Evolutionary conservation across 2,888 invertebrate species (phyloP), one percentile per base, ranked within the genome.

Genomic region (Exephanes ischioxanthus): DNA sequence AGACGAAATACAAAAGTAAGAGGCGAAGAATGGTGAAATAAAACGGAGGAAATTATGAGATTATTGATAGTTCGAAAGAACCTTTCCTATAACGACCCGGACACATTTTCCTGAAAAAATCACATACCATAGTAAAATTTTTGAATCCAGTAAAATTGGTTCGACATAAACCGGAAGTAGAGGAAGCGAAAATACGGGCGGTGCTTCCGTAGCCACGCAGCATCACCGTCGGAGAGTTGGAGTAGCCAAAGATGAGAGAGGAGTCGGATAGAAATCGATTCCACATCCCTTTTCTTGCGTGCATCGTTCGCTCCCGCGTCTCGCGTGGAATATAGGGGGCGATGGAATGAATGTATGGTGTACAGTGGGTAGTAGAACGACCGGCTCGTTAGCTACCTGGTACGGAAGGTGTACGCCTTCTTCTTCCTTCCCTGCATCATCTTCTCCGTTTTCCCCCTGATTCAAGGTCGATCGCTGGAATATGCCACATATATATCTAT

Each of bases 311-410:
- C 51, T 71, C 33, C 45, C 19, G 61, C 19, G 26, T 30, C 30
- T 14, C 16, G 14, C 41, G 51, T 66, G 14, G 66, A 51, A 53
- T 76, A 76, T 37, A 66, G 63, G 33, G 33, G 63, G 63, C 33
- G 22, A 45, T 41, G 66, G 66, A 82, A 72, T 82, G 66, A 48
- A 58, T 33, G 71, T 26, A 77, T 71, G 53, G 66, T 45, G 66
- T 41, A 37, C 41, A 58, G 53, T 58, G 55, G 45, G 73, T 19
- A 48, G 76, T 72, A 45, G 75, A 68, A 81, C 80, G 85, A 84
- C 76, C 76, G 58, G 84, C 85, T 87, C 85, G 87, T 87, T 87
- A 87, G 85, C 80, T 83, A 80, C 83, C 87, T 72, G 76, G 70
- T 85, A 85, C 80, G 22, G 77, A 70, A 76, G 71, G 75, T 79